Evolutionary conservation across 1,140 invertebrate genomes (phyloP).

Genomic region (Hyphantria cunea): DNA sequence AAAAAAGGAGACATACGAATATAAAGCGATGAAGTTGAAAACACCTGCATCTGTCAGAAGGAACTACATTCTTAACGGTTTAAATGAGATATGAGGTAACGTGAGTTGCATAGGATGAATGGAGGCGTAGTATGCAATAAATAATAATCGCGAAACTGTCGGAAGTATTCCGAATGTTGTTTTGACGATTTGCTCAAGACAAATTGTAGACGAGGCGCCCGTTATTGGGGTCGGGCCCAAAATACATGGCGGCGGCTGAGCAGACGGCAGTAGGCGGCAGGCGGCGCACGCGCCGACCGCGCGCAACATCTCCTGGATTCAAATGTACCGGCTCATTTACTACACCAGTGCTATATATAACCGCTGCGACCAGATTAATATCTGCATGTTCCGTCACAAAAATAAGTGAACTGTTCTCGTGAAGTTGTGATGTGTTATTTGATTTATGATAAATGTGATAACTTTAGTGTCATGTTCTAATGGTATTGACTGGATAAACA

Average conservation of each 20-base stretch:
- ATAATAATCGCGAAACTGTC: conserved; percentile 46
- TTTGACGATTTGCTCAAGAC: conserved; percentile 75
- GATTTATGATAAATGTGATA: conserved; percentile 38
- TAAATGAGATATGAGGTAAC: conserved; percentile 7
- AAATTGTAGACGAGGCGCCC: conserved; percentile 75
- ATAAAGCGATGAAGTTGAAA: background rate
- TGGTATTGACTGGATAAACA: conserved; percentile 39
- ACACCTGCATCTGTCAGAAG: background rate
- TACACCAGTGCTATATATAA: conserved; percentile 72
- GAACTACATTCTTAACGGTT: background rate
- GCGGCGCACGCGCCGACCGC: conserved; percentile 76
- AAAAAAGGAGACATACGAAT: conserved; percentile 11
- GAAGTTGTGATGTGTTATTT: conserved; percentile 62
- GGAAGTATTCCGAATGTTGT: conserved; percentile 57
- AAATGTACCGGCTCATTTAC: conserved; percentile 67
- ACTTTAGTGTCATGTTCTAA: conserved; percentile 37
- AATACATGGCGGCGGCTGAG: conserved; percentile 67
- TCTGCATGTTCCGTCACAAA: conserved; percentile 67
- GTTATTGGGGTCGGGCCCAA: conserved; percentile 76
- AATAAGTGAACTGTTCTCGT: conserved; percentile 54
- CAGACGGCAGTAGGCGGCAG: conserved; percentile 70
- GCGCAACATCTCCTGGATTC: conserved; percentile 57
- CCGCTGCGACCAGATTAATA: conserved; percentile 68
- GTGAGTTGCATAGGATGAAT: conserved; percentile 32
- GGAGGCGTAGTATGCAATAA: conserved; percentile 39